Evolutionary conservation across 2,113 vertebrate species (phyloP).

Genomic region (Macquaria ambigua): DNA sequence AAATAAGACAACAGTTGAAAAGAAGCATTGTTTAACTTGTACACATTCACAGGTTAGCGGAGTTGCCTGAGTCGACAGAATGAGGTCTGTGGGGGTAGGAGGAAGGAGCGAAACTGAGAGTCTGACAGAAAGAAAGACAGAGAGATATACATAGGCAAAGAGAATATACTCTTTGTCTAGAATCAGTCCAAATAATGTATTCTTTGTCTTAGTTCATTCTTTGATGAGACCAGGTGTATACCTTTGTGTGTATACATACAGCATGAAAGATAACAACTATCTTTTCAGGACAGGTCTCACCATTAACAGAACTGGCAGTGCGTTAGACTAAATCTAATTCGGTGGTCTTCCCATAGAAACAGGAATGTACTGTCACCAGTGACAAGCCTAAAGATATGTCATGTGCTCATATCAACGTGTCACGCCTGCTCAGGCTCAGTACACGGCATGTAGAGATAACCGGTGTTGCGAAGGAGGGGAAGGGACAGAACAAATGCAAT

Average conservation of each 20-base stretch:
- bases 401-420: constrained; percentile 64
- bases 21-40: constrained; percentile 58
- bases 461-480: constrained; percentile 42
- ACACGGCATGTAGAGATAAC: constrained; percentile 61
- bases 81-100: constrained; percentile 62
- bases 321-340: constrained; percentile 59
- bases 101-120: constrained; percentile 30
- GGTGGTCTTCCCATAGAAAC: constrained; percentile 38
- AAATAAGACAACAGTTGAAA: constrained; percentile 65
- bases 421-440: constrained; percentile 53
- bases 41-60: constrained; percentile 51
- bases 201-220: constrained; percentile 24
- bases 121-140: constrained; percentile 33
- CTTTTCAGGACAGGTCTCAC: constrained; percentile 31
- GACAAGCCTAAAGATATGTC: constrained; percentile 62
- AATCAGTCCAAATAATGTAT: constrained; percentile 21
- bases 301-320: constrained; percentile 43
- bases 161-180: constrained; percentile 8
- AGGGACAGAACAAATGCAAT: constrained; percentile 68
- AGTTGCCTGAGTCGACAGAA: constrained; percentile 64
- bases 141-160: constrained; percentile 15
- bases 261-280: constrained; percentile 20
- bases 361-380: constrained; percentile 37
- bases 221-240: constrained; percentile 8
- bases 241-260: not conserved